Evolutionary conservation across 1,140 invertebrate genomes (phyloP).

Genomic region (Drosophila trapezifrons): DNA sequence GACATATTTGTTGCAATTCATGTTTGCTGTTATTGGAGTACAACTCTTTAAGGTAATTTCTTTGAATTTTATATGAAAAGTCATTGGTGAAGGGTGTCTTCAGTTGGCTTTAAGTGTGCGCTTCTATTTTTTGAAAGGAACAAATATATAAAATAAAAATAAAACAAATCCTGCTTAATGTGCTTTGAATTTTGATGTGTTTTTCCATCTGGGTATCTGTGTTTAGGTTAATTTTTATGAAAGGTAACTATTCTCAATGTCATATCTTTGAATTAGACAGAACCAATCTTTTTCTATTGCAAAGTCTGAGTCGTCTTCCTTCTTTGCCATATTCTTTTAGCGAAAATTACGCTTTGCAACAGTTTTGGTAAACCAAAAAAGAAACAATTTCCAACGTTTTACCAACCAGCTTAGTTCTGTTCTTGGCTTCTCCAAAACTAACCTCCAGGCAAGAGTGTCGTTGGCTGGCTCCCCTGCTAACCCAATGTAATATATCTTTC

Average conservation of each 20-base stretch:
- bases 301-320: constrained; percentile 11
- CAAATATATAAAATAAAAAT: constrained; percentile 17
- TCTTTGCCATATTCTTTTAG: not conserved
- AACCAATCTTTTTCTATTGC: constrained; percentile 18
- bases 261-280: constrained; percentile 22
- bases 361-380: constrained; percentile 46
- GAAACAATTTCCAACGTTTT: constrained; percentile 9
- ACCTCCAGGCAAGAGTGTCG: constrained; percentile 32
- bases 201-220: constrained; percentile 34
- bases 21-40: constrained; percentile 99
- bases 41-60: constrained; percentile 99
- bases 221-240: constrained; percentile 29
- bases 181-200: constrained; percentile 68
- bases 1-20: constrained; percentile 99
- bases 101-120: constrained; percentile 73
- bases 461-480: constrained; percentile 62
- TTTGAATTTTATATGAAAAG: constrained; percentile 61
- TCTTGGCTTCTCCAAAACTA: constrained; percentile 47
- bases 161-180: constrained; percentile 50
- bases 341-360: constrained; percentile 18
- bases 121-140: constrained; percentile 48
- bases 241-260: constrained; percentile 37
- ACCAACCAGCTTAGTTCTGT: constrained; percentile 38
- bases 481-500: constrained; percentile 52
- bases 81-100: constrained; percentile 64